Base-by-base conservation (phyloP, 2,888 invertebrate genomes). In the Heliconius cydno region DNA sequence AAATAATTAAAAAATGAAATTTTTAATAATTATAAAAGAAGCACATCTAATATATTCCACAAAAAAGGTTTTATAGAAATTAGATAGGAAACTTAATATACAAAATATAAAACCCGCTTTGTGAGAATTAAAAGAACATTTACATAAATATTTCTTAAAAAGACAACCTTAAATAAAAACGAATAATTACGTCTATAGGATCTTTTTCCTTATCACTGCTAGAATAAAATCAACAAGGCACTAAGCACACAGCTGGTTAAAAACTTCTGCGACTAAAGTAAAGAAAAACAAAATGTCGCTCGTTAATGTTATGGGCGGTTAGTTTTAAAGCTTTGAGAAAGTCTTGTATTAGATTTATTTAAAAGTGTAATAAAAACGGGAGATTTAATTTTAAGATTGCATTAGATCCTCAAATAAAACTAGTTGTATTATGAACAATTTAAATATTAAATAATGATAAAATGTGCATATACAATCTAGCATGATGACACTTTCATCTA, bases 271-370 rank as follows among this genome's bases (percentile, higher is more conserved):
- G 72, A 72, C 71, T 52, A 63, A 77, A 78, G 77, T 52, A 65
- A 77, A 78, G 70, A 78, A 65, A 72, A 72, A 52, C 77, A 73
- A 60, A 72, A 72, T 78, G 65, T 65, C 52, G 72, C 34, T 78
- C 65, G 46, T 77, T 65, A 30, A 77, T 34, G 57, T 73, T 73
- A 70, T 70, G 70, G 73, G 34, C 38, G 73, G 73, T 60, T 73
- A 73, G 73, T 73, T 73, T 73, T 73, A 60, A 34, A 25, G 73
- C 73, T 73, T 60, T 73, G 34, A 72, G 57, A 73, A 73, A 60
- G 13, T 73, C 73, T 60, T 15, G 60, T 15, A 15, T 34, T 73
- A 73, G 60, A 60, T 73, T 70, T 70, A 70, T 41, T 70, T 70
- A 60, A 34, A 73, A 60, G 34, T 60, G 30, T 34, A 38, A 73